Base-by-base conservation (phyloP, 2,113 vertebrate genomes). In the Epinephelus fuscoguttatus region DNA sequence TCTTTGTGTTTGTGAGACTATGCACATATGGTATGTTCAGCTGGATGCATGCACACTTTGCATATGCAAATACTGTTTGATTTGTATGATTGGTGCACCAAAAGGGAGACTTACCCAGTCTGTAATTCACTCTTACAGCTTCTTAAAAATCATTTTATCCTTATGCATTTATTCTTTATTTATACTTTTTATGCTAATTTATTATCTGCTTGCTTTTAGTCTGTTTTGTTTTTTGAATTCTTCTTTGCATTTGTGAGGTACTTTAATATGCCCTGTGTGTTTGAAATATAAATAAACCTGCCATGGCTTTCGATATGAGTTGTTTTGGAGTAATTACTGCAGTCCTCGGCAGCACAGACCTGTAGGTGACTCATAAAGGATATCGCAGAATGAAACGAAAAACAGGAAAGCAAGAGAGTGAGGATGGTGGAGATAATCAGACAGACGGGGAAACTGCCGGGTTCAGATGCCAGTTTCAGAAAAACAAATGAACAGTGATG, bases 291-390 rank as follows among this genome's bases (percentile, higher is more conserved):
- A 89, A 89, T 84, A 91, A 79, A 68, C 77, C 70, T 37, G 49
- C 62, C 52, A 11, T 27, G 61, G n/a, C 62, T 80, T 80, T 82
- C 18, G 10, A 47, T 76, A 64, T 27, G 76, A 79, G 55, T 67
- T 77, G 80, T 85, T 82, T 68, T 80, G 70, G 72, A 83, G 70
- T 85, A 75, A 84, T 89, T 88, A 72, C 56, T 50, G 63, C 62
- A 87, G 75, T 84, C 33, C 56, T 88, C 86, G 0, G 75, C 66
- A 73, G 77, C 47, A 56, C 25, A 80, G 66, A 84, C 60, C 75
- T 79, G 78, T 45, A 68, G 76, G 70, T 89, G 88, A 88, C 77
- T 91, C 86, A 92, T 85, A 85, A 86, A 91, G 47, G 49, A 68
- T 60, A 78, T 80, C 69, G 77, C 37, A 3, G 56, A 84, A 66